A percentile compares a stretch with the other conserved stretches of the same genome.
Conservation (phyloP, 2,888 invertebrate genomes). For the Drosophila fungiperda region DNA sequence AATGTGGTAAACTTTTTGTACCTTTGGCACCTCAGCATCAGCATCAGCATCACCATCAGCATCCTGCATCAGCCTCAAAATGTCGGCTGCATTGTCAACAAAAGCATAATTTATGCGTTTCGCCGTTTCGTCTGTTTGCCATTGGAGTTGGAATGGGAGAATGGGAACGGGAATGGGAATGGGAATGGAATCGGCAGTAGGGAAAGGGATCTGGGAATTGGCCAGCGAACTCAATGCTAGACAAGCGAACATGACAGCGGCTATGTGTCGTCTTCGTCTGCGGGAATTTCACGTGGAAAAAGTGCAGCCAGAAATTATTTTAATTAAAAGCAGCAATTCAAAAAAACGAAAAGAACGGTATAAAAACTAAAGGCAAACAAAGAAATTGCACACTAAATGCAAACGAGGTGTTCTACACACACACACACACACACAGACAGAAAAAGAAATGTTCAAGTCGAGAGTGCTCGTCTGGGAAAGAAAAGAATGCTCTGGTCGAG, state of each 20-base stretch:
- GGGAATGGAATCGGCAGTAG: conserved; percentile 7
- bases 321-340: conserved; percentile 62
- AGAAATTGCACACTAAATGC: conserved; percentile 1
- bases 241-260: conserved; percentile 76
- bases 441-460: not conserved
- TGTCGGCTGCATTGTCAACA: conserved; percentile 58
- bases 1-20: conserved; percentile 53
- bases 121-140: conserved; percentile 40
- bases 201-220: conserved; percentile 14
- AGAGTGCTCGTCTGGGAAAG: not conserved
- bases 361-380: conserved; percentile 18
- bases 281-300: conserved; percentile 77
- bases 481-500: not conserved
- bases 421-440: conserved; percentile 5
- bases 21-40: conserved; percentile 68
- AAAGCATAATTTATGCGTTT: conserved; percentile 75
- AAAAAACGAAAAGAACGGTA: conserved; percentile 46
- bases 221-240: conserved; percentile 66
- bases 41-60: conserved; percentile 40
- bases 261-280: conserved; percentile 57
- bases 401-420: conserved; percentile 45
- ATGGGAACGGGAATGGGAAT: conserved; percentile 1
- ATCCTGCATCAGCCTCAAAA: conserved; percentile 47
- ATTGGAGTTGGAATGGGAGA: conserved; percentile 37
- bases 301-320: conserved; percentile 72